Conservation (phyloP, 2,797 vertebrate species). For the Odontamblyopus lacepedii region DNA sequence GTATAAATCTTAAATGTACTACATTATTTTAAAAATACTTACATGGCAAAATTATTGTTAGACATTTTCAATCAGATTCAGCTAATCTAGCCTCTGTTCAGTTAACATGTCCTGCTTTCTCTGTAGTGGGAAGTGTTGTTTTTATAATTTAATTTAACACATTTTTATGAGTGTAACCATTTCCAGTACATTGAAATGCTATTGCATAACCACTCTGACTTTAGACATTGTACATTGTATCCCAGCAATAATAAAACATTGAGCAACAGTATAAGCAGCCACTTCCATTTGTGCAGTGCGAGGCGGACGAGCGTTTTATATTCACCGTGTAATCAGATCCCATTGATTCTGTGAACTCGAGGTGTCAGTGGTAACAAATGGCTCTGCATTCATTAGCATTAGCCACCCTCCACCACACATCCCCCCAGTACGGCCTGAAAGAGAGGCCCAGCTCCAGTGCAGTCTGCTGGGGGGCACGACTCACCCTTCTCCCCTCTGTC, state of each 20-base stretch:
- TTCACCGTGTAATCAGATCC: conserved; percentile 47
- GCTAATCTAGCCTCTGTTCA: neutral
- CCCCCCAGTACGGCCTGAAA: conserved; percentile 55
- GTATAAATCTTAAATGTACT: too few species aligned
- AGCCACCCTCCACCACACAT: conserved; percentile 42
- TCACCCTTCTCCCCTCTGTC: conserved; percentile 27
- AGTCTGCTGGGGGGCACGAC: conserved; percentile 47
- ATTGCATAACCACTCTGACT: conserved; percentile 38
- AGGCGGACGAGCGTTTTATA: conserved; percentile 43
- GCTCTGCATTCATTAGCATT: conserved; percentile 59
- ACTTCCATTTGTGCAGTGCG: conserved; percentile 30
- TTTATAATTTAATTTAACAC: conserved; percentile 2
- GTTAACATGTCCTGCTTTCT: neutral
- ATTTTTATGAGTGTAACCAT: conserved; percentile 27
- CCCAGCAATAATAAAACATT: conserved; percentile 6
- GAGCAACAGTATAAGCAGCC: conserved; percentile 33
- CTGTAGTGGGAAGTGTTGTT: conserved; percentile 12
- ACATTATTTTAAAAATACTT: neutral
- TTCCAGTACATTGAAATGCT: conserved; percentile 23
- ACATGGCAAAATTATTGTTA: neutral
- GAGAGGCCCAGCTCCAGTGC: conserved; percentile 63
- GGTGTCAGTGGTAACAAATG: conserved; percentile 53
- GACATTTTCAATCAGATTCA: neutral
- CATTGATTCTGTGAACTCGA: conserved; percentile 52
- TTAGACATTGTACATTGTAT: conserved; percentile 35